Base-by-base conservation (phyloP, 2,888 invertebrate genomes). In the Mythimna pallens region DNA sequence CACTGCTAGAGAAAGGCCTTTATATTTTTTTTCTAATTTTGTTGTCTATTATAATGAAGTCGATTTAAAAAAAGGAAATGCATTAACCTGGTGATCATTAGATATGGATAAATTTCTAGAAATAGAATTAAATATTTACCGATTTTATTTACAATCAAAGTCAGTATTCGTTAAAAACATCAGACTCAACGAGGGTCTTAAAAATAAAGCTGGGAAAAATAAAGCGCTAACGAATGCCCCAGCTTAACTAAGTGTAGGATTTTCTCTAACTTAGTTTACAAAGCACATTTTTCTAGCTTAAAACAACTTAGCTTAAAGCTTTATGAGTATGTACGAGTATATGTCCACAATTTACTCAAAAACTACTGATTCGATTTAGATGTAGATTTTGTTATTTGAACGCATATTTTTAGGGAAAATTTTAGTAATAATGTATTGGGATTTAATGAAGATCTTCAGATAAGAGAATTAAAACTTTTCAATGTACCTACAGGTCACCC, bases 211-310 rank as follows among this genome's bases (percentile, higher is more conserved):
- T 14, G 0, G 20, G 0, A 30, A 71, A 22, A 61, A 2, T 2
- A n/a, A 30, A 73, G 1, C 25, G 8, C 22, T n/a, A 43, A 25
- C 20, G n/a, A 54, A 43, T 7, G 3, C 1, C 2, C 1, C 1
- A 20, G 17, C 36, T 36, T n/a, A n/a, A 9, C 6, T 40, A 50
- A 72, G 17, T 14, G 7, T 25, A 30, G 10, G 22, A 17, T 4
- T 63, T 50, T 25, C 22, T n/a, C 22, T 30, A 62, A 73, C 36
- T 50, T 30, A 8, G 3, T 30, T 14, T 6, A 5, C 14, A 12
- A 12, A 36, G 6, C 12, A 22, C n/a, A 54, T 43, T 75, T 75
- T 43, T 8, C 34, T 12, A 12, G 12, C 9, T 70, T 47, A 36
- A 58, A 73, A n/a, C 25, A 36, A 8, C 10, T 61, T 73, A 14